Conservation (phyloP, 2,888 invertebrate genomes). For the Tachystola acroxantha region DNA sequence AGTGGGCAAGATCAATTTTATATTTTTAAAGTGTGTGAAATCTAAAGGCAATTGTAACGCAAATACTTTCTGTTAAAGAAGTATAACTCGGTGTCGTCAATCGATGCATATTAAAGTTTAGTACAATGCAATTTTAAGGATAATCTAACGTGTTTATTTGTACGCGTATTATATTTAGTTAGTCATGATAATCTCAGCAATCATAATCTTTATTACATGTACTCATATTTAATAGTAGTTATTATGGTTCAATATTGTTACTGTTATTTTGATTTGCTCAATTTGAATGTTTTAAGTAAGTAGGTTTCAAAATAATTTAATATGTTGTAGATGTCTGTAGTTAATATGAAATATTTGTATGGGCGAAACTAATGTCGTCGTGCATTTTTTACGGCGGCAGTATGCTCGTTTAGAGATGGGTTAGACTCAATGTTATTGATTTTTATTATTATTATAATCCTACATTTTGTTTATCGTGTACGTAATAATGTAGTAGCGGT, state of each 20-base stretch:
- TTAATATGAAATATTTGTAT: too few relatives aligned
- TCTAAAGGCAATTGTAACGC: constrained; percentile 38
- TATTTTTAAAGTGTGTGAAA: constrained; percentile 16
- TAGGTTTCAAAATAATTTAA: constrained; percentile 53
- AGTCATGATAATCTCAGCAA: constrained; percentile 47
- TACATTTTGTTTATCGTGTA: background rate
- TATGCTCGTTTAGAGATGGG: too few relatives aligned
- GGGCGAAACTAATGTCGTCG: too few relatives aligned
- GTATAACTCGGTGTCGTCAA: constrained; percentile 58
- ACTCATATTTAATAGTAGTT: constrained; percentile 55
- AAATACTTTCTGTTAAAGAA: constrained; percentile 41
- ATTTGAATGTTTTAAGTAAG: constrained; percentile 69
- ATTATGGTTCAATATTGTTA: constrained; percentile 59
- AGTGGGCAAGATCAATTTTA: constrained; percentile 20
- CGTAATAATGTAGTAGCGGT: background rate
- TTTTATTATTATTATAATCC: too few relatives aligned
- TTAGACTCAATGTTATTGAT: too few relatives aligned
- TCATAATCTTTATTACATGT: constrained; percentile 49
- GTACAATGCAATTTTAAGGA: constrained; percentile 63
- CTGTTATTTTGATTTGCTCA: constrained; percentile 76
- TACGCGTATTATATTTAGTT: constrained; percentile 42
- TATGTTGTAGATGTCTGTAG: constrained; percentile 48
- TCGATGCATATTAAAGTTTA: constrained; percentile 53
- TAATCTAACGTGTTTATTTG: constrained; percentile 42
- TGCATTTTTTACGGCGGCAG: too few relatives aligned